A percentile compares a stretch with the other conserved stretches of the same genome.
These are phyloP conservation scores for Phalloptychus januarius DNA, from an alignment of 2,797 vertebrate species.

Conservation along the genomic window DNA sequence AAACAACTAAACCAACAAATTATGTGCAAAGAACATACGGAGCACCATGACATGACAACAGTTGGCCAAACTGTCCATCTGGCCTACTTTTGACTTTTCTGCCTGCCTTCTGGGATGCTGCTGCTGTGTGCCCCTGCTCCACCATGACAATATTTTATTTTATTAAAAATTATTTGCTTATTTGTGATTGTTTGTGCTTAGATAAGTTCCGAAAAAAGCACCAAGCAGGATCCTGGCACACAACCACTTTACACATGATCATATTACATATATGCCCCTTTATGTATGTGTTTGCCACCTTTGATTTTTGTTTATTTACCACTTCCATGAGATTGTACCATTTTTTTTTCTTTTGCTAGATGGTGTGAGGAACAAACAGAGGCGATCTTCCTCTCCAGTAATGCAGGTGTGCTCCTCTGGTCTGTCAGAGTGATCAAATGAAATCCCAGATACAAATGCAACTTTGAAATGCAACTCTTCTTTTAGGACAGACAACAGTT, in stretches of 20 bases:
- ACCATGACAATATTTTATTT: constrained; percentile 4
- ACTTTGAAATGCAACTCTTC: neutral
- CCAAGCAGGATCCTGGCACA: neutral
- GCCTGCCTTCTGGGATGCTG: constrained; percentile 9
- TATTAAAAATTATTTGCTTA: constrained; percentile 33
- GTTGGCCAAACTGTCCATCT: constrained; percentile 49
- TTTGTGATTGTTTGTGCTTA: constrained; percentile 38
- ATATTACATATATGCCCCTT: neutral
- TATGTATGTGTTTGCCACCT: neutral
- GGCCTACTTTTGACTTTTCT: constrained; percentile 19
- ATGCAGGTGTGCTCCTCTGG: neutral
- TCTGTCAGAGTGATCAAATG: neutral
- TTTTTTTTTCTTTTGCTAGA: neutral
- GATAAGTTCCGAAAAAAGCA: constrained; percentile 31
- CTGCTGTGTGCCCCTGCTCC: neutral
- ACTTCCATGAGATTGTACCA: neutral
- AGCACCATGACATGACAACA: constrained; percentile 34
- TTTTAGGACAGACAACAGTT: neutral
- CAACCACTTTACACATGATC: neutral
- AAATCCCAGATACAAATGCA: neutral
- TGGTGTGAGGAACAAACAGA: neutral
- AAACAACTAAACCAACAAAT: constrained; percentile 45
- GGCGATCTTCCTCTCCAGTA: neutral
- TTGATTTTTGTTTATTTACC: neutral
- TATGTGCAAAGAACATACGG: constrained; percentile 39